Evolutionary conservation across 2,113 vertebrate genomes (phyloP), one percentile per base, ranked within the genome.

Genomic region (Thinocorus orbignyianus): DNA sequence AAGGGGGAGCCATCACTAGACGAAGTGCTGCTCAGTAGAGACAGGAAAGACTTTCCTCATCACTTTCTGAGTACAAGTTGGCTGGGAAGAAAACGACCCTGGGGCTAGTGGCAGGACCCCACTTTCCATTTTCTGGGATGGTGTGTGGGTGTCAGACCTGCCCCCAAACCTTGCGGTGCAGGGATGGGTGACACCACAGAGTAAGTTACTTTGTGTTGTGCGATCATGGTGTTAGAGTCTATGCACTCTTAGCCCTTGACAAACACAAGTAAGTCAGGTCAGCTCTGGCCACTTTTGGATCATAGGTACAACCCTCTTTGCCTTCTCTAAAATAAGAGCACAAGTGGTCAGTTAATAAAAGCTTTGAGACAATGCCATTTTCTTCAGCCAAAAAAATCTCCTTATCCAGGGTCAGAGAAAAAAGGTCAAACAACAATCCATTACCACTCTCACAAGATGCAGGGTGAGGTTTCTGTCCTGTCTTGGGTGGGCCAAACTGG

Each of bases 171-270:
- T 64, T 1, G 1, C n/a, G 10, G 4, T 12, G 30, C 26, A 14
- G 25, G 44, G 52, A 4, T 49, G 42, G 52, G 3, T 49, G 35
- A 14, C 13, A 9, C 23, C 28, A 26, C 37, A 28, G 42, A 17
- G 20, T 25, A 11, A 30, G 28, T 48, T 74, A 12, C 51, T 41
- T 9, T 3, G 10, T 1, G 0, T 18, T 58, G 42, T 1, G 1
- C 42, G 57, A 25, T 20, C 13, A 2, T 31, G 39, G 26, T 25
- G 57, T 13, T n/a, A 35, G 57, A 19, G 58, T 14, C 23, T 28
- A 52, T 61, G 37, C 11, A 42, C n/a, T 64, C 28, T 22, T 57
- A 72, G 58, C 61, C 18, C 8, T 1, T 17, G 7, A 8, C 33
- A 65, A 79, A 76, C 61, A 24, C 24, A 1, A 11, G 46, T 17